Evolutionary conservation across 2,888 invertebrate genomes (phyloP), one percentile per base, ranked within the genome.

Genomic region (Erynnis tages): DNA sequence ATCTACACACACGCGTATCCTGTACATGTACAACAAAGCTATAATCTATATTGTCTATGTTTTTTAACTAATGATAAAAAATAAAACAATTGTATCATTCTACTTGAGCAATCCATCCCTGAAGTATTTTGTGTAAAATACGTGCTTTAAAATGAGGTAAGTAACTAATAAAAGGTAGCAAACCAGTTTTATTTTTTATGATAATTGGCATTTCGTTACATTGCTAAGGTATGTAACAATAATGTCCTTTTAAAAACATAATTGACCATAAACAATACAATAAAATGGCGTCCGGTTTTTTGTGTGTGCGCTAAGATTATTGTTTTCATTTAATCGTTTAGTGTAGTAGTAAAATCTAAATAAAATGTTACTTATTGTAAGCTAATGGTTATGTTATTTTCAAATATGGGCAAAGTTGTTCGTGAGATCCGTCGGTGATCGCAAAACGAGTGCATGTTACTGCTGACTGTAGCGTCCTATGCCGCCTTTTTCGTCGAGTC

Each of bases 261-360:
- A 67, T 64, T 64, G 53, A 63, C 83, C 89, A 90, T 86, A 90
- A 84, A 86, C 80, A 90, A 86, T 80, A 90, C 80, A 90, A 86
- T 80, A 90, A 90, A 87, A 90, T 90, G 90, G 90, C 90, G 87
- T 82, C 73, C 74, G 75, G 82, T 84, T 89, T 89, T 86, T 88
- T 84, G 89, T 89, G 88, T 89, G 88, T 89, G 88, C 79, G 78
- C 80, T 81, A 72, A 79, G 85, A 76, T 80, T 76, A 84, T 85
- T 87, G 85, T 88, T 87, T 86, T 85, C 76, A 61, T 69, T 54
- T 72, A 72, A 77, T 71, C 64, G 49, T 54, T 54, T 61, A 63
- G 70, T 71, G 62, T 69, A 68, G 56, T 64, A 53, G 56, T 62
- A 58, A 69, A 69, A 37, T 67, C 60, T 44, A 54, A 21, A 45